Percentiles rank a stretch among this genome's conserved stretches.
Conservation (phyloP, 2,888 invertebrate genomes). For the Dichetophora obliterata region DNA sequence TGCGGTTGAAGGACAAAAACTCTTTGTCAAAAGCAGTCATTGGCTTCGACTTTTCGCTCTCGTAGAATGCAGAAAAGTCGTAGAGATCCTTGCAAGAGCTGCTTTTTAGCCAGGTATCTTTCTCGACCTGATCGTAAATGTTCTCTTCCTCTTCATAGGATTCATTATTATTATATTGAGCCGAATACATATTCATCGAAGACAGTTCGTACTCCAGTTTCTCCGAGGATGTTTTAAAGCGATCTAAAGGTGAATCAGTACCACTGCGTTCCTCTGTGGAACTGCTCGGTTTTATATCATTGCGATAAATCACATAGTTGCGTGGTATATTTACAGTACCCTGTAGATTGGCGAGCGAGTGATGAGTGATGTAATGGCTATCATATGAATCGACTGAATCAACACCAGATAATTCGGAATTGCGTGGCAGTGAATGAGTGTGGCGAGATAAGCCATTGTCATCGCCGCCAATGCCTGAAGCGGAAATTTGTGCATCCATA, state of each 20-base stretch:
- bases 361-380: conserved; percentile 68
- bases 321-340: conserved; percentile 47
- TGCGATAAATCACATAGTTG: conserved; percentile 60
- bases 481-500: conserved; percentile 65
- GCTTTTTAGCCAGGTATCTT: conserved; percentile 79
- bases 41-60: conserved; percentile 70
- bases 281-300: conserved; percentile 55
- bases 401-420: conserved; percentile 67
- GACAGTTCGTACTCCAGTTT: conserved; percentile 74
- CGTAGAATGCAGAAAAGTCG: conserved; percentile 79
- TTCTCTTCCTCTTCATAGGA: conserved; percentile 55
- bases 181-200: conserved; percentile 73
- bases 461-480: conserved; percentile 49
- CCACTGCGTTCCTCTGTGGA: conserved; percentile 54
- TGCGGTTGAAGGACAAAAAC: conserved; percentile 70
- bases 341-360: conserved; percentile 56
- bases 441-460: conserved; percentile 48
- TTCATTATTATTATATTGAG: conserved; percentile 60
- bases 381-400: conserved; percentile 70
- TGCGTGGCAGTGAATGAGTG: conserved; percentile 68
- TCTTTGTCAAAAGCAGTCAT: conserved; percentile 70
- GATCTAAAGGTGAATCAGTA: conserved; percentile 56
- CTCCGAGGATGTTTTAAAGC: conserved; percentile 63
- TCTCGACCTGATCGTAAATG: conserved; percentile 67
- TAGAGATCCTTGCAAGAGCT: conserved; percentile 86